Base-by-base conservation (phyloP, 2,888 invertebrate species). In the Latrodectus hesperus region DNA sequence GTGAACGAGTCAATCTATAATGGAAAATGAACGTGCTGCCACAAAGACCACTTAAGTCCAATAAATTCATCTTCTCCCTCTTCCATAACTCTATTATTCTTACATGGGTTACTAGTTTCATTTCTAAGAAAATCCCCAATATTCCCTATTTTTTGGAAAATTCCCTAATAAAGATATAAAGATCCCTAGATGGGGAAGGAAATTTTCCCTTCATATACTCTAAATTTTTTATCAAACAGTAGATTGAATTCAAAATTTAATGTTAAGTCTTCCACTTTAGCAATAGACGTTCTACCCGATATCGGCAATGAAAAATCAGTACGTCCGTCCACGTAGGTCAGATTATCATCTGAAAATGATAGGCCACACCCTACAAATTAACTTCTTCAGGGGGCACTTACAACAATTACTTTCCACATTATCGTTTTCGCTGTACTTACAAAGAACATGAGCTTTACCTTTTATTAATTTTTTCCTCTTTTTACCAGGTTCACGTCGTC, bases 371-470 rank as follows among this genome's bases (percentile, higher is more conserved):
- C 86, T 87, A 77, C 81, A 87, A 87, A 87, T 87, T 87, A 87
- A 87, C 86, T 81, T 87, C 86, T 87, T 81, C 81, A 49, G 64
- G 80, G 76, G 86, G 86, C 86, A 87, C 86, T 87, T 87, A 87
- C 86, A 87, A 87, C 86, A 87, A 87, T 87, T 87, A 87, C 86
- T 87, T 87, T 81, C 86, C 86, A 81, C 81, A 87, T 87, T 87
- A 87, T 87, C 86, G 86, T 87, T 87, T 87, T 87, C 86, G 86
- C 86, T 87, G 86, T 87, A 87, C 86, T 87, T 87, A 87, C 86
- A 87, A 87, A 81, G 77, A 81, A 81, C 81, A 87, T 71, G 71
- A 86, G 85, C 85, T 86, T 86, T 80, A 80, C 80, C 75, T 86
- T 80, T 75, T 81, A 55, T 60, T 60, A 60, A 16, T 60, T 12